Evolutionary conservation across 2,888 invertebrate species (phyloP).

Genomic region (Leucophenga montana): DNA sequence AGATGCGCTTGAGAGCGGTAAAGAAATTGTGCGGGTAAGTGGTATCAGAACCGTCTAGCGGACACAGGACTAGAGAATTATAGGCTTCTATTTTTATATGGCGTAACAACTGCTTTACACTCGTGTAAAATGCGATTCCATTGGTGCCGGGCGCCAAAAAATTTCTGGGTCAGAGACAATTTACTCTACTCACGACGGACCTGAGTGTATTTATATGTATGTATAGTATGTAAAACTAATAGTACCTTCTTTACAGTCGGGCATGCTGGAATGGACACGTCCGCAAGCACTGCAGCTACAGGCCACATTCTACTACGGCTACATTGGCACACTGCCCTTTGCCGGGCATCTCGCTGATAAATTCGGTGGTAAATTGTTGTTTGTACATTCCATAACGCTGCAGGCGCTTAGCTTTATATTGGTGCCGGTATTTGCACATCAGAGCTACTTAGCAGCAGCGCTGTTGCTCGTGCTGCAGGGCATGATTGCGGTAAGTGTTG

Average conservation of each 20-base stretch:
- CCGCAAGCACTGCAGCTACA: constrained; percentile 74
- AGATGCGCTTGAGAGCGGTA: background rate
- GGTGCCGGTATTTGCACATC: constrained; percentile 73
- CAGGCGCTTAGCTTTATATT: constrained; percentile 73
- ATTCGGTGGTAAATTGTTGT: constrained; percentile 72
- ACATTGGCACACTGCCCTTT: constrained; percentile 69
- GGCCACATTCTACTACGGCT: constrained; percentile 76
- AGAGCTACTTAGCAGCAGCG: constrained; percentile 69
- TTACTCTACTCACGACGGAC: no score
- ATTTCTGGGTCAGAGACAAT: no score
- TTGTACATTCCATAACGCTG: constrained; percentile 66
- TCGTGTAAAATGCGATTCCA: no score
- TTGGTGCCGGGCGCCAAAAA: no score
- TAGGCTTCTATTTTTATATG: no score
- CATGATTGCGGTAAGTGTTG: constrained; percentile 72
- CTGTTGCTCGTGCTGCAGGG: constrained; percentile 73
- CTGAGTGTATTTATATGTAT: no score
- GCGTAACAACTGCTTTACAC: no score
- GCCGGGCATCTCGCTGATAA: constrained; percentile 72
- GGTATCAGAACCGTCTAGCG: no score
- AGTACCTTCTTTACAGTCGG: no score
- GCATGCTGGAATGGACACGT: constrained; percentile 76
- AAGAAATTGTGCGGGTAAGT: background rate
- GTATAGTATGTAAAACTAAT: no score
- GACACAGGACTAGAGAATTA: no score